Conservation (phyloP, 1,140 invertebrate genomes). For the Bilobella aurantiaca region DNA sequence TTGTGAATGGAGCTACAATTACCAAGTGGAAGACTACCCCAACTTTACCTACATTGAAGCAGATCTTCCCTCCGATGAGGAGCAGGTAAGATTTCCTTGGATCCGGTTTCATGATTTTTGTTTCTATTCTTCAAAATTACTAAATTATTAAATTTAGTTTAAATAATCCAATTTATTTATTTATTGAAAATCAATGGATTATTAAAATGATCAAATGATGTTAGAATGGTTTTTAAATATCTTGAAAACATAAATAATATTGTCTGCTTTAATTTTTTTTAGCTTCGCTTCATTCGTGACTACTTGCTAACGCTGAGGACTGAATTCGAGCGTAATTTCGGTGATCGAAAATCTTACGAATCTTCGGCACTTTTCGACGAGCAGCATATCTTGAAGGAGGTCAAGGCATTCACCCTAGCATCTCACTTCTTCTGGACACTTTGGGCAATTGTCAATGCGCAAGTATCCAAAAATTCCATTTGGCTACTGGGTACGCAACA, state of each 20-base stretch:
- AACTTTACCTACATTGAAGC: conserved; percentile 59
- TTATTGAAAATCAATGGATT: not conserved
- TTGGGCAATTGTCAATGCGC: conserved; percentile 80
- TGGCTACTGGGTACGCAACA: conserved; percentile 72
- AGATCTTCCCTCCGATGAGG: conserved; percentile 61
- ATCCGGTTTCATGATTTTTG: not conserved
- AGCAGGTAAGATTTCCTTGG: conserved; percentile 70
- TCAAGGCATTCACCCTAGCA: conserved; percentile 67
- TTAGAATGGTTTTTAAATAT: too few species aligned
- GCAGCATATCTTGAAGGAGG: conserved; percentile 56
- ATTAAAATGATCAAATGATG: too few species aligned
- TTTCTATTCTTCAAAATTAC: not conserved
- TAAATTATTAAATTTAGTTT: too few species aligned
- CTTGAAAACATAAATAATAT: too few species aligned
- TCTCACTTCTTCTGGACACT: conserved; percentile 89
- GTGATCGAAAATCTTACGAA: conserved; percentile 28
- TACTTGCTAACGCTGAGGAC: conserved; percentile 35
- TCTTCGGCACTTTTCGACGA: conserved; percentile 35
- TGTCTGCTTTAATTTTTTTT: conserved; percentile 20
- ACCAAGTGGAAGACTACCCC: conserved; percentile 64
- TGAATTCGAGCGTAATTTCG: conserved; percentile 29
- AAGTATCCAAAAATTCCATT: conserved; percentile 81
- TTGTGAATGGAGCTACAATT: conserved; percentile 88
- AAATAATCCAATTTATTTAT: not conserved
- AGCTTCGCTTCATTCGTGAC: conserved; percentile 39